Percentiles rank a stretch among this genome's conserved stretches.
Evolutionary conservation across 64 coral and sea anemone species (phyloP).

Genomic region (Porites australiensis): DNA sequence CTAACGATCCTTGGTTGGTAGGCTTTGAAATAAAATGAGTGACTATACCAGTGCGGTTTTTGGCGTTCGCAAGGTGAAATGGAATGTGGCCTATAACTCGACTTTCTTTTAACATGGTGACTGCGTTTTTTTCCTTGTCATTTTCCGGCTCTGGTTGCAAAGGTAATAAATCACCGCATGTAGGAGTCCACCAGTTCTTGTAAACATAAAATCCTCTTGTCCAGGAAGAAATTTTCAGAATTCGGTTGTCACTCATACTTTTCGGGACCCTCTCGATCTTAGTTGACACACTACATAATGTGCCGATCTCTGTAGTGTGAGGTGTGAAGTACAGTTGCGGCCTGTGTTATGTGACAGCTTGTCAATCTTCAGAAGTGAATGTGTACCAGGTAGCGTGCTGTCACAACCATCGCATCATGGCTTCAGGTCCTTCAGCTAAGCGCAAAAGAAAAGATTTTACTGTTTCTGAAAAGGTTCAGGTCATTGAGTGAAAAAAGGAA

Average conservation of each 20-base stretch:
- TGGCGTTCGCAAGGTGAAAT: conserved; percentile 25
- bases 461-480: conserved; percentile 13
- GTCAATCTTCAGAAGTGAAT: too few species aligned
- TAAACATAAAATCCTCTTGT: conserved; percentile 24
- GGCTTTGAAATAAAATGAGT: conserved; percentile 33
- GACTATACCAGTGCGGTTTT: conserved; percentile 12
- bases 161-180: conserved; percentile 22
- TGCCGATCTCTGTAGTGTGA: conserved; percentile 12
- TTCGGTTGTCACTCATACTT: conserved; percentile 31
- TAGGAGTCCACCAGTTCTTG: conserved; percentile 21
- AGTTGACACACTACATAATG: conserved; percentile 9
- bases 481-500: conserved; percentile 61
- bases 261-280: conserved; percentile 26
- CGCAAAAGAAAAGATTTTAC: not conserved
- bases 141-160: conserved; percentile 49
- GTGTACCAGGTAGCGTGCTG: not conserved
- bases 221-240: conserved; percentile 17
- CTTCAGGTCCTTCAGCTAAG: conserved; percentile 25
- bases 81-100: conserved; percentile 27
- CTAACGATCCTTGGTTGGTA: conserved; percentile 68
- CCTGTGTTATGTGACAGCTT: not conserved
- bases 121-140: conserved; percentile 14
- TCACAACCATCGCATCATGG: conserved; percentile 28
- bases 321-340: conserved; percentile 10
- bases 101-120: conserved; percentile 17